Base-by-base conservation (phyloP, 2,888 invertebrate genomes). In the Oligia latruncula region DNA sequence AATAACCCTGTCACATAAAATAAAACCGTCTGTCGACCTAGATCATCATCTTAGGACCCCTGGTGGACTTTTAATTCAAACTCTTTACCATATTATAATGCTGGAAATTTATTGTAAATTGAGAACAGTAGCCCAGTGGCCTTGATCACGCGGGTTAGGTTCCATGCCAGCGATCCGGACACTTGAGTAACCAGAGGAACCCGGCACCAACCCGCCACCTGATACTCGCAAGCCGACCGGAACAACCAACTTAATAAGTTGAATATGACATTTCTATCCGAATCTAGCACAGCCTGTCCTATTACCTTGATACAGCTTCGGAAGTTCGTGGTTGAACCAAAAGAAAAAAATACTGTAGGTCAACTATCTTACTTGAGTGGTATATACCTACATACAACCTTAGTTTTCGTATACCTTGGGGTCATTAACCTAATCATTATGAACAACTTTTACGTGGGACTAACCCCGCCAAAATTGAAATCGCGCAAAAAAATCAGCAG, bases 71-170 rank as follows among this genome's bases (percentile, higher is more conserved):
- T 52, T 73, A 68, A 78, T 77, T 83, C 74, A 82, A 84, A 87
- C 29, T 82, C 60, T 40, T 70, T 80, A 78, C 74, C 55, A 73
- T 78, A 85, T 81, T n/a, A 79, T 81, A 74, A 84, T 72, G 83
- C 82, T 90, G 81, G 88, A 91, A 90, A 89, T 83, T 80, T 77
- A 90, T 90, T 88, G 93, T 92, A 92, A 93, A 89, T 86, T 86
- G 93, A 93, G 92, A 92, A 83, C 65, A 86, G 90, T 90, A 88
- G 87, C 90, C 91, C 88, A 90, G 86, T 94, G 93, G 91, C 96
- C 96, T 95, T 95, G 94, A 92, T 93, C 90, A 90, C 89, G 90
- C 89, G 91, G 91, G 88, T 90, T 90, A 82, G 84, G 95, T 95
- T 95, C 93, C 95, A 88, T 89, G 86, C 91, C 91, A 91, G 83